Evolutionary conservation across 2,888 invertebrate species (phyloP), one percentile per base, ranked within the genome.

Genomic region (Chironomus tentans): DNA sequence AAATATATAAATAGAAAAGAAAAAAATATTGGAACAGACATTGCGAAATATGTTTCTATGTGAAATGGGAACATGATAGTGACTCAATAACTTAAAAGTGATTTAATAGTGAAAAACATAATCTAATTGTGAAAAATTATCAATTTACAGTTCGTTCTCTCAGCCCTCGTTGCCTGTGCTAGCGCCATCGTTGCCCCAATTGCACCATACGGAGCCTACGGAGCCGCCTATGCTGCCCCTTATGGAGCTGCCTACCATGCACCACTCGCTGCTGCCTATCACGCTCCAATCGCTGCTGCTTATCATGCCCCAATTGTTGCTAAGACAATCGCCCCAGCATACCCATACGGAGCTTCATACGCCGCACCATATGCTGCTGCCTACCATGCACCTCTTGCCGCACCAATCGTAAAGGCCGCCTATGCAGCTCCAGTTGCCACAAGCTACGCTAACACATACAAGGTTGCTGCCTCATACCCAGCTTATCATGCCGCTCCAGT

Each of bases 71-170:
- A 38, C 7, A 18, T 56, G 56, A 56, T 56, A 56, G 18, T n/a
- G 50, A n/a, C 15, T 50, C 15, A 15, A 50, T 50, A 50, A 50
- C 38, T 38, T 38, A 15, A 50, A 15, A 50, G 50, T 38, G 38
- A 38, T 38, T 10, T 38, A 4, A 38, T 10, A 38, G 38, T 38
- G 38, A 50, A 50, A 50, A 50, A n/a, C 1, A n/a, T 12, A 56
- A 7, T 15, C 15, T 56, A 56, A 56, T 56, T 56, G 38, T 38
- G 7, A 56, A n/a, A n/a, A 28, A 46, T 22, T 72, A 47, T 28
- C 12, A 10, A 28, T 68, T 5, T 18, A 18, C 47, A 74, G 74
- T 61, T 74, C 74, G 74, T 74, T 74, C 74, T 74, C 74, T 74
- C 74, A 65, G 74, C 74, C 28, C 38, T 74, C 74, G 24, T 74